Evolutionary conservation across 2,797 vertebrate genomes (phyloP).

Genomic region (Staurois parvus): DNA sequence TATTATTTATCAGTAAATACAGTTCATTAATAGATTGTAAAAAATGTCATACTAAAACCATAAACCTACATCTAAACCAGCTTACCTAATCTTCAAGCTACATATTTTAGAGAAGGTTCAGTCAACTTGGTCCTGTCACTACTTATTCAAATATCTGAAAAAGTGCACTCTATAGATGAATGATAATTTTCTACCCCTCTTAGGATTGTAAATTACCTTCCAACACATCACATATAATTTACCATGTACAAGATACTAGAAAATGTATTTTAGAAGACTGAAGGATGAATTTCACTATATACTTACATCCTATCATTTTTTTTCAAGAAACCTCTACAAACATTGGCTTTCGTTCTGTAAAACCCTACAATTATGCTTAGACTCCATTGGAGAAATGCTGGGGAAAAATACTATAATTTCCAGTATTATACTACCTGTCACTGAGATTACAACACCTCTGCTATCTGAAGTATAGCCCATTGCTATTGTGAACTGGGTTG

Average conservation of each 20-base stretch:
- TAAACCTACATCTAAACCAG: neutral
- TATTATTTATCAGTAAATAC: constrained; percentile 75
- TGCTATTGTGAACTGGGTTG: constrained; percentile 21
- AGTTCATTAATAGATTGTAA: constrained; percentile 87
- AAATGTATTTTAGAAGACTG: neutral
- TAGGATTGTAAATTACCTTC: neutral
- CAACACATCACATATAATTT: neutral
- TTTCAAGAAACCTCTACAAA: constrained; percentile 51
- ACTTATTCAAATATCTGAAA: neutral
- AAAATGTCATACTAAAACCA: constrained; percentile 81
- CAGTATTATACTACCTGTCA: constrained; percentile 28
- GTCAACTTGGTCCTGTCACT: neutral
- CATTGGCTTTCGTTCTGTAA: constrained; percentile 45
- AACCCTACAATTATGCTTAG: constrained; percentile 52
- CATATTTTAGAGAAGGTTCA: neutral
- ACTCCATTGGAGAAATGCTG: constrained; percentile 15
- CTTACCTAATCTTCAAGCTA: neutral
- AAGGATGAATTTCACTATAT: constrained; percentile 29
- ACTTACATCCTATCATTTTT: constrained; percentile 54
- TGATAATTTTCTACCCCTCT: neutral
- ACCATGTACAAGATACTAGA: neutral
- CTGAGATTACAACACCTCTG: constrained; percentile 51
- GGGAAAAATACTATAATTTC: constrained; percentile 49
- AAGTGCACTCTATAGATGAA: neutral
- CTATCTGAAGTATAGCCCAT: constrained; percentile 38